Evolutionary conservation across 2,797 vertebrate species (phyloP), one percentile per base, ranked within the genome.

Genomic region (Silurus aristotelis): DNA sequence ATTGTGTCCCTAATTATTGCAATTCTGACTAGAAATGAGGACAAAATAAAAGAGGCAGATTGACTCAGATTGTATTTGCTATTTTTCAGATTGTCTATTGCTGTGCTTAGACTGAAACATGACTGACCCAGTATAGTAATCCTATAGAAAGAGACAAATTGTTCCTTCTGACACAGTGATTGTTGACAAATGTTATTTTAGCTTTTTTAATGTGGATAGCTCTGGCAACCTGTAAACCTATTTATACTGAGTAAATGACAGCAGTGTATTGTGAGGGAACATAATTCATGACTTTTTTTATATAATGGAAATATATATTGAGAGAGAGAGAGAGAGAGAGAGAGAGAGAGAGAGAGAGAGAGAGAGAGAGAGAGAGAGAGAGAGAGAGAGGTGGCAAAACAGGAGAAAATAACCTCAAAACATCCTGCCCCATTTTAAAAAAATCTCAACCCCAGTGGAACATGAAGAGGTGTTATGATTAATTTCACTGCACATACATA

Each of bases 401-500:
- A 85, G 25, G 82, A 91, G 71, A 90, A 83, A 89, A 85, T 56
- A 90, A 87, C 84, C 89, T 92, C 88, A 87, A 90, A 80, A 88
- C 94, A 93, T 94, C 93, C 90, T 89, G 89, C 87, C 73, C 80
- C 84, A 85, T 89, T 89, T 87, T 88, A 38, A 76, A 82, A 80
- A 55, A 55, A 84, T 84, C 64, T 88, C 87, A 91, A 87, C 89
- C 90, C 87, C 85, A 89, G 90, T 90, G 94, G 94, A 96, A 96
- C 91, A 94, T 92, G 93, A 93, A 93, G 94, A 94, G 94, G 95
- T 95, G 95, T 92, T 84, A 87, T 87, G 87, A 89, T 92, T 93
- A 89, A 91, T 89, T 87, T 88, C 60, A 88, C 56, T 86, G 80
- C 82, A 87, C 76, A 85, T 87, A 85, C 78, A 89, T 61, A 56